Conservation (phyloP, 2,888 invertebrate species). For the Pyrocoelia pectoralis region DNA sequence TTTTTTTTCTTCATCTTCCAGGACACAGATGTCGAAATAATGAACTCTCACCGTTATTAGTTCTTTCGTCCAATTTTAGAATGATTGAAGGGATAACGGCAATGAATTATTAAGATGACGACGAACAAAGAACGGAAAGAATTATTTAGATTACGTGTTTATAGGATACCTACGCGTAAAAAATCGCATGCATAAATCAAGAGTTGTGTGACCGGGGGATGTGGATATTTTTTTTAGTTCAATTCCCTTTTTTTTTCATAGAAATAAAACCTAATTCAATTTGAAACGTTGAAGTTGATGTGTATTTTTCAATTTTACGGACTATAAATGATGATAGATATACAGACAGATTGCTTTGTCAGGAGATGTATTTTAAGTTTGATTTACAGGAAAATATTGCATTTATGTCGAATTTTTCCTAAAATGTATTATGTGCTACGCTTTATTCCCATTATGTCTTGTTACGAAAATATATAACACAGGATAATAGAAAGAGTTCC, state of each 20-base stretch:
- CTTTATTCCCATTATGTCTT: too few species aligned
- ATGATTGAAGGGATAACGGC: not conserved
- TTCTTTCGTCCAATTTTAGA: not conserved
- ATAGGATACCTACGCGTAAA: not conserved
- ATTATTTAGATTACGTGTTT: not conserved
- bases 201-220: not conserved
- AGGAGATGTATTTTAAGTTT: not conserved
- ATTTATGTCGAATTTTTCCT: too few species aligned
- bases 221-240: not conserved
- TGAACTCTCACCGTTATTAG: too few species aligned
- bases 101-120: not conserved
- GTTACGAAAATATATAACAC: too few species aligned
- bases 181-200: not conserved
- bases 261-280: not conserved
- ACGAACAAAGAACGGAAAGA: not conserved
- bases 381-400: not conserved
- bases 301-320: not conserved
- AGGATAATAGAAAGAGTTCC: too few species aligned
- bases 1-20: too few species aligned
- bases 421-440: too few species aligned
- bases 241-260: not conserved
- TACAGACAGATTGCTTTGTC: not conserved
- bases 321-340: not conserved
- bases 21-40: too few species aligned
- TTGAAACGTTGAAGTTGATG: not conserved